A percentile compares a stretch with the other conserved stretches of the same genome.
These are phyloP conservation scores for Metaphire vulgaris DNA, from an alignment of 1,140 invertebrate species.

Conservation along the genomic window DNA sequence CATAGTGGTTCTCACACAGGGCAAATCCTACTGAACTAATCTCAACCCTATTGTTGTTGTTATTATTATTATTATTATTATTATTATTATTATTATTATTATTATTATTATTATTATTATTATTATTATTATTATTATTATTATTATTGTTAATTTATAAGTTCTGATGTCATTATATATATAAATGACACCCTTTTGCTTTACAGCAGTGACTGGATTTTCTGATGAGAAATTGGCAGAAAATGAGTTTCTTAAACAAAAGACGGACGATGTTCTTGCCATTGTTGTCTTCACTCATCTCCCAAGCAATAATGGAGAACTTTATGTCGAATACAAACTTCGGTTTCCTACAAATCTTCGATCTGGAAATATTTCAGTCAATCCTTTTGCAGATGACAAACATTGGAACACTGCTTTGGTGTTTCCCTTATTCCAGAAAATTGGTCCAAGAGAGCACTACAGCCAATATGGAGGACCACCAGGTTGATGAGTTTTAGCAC, in stretches of 20 bases:
- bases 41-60: too few species aligned
- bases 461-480: slow-evolving; percentile 25
- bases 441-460: slow-evolving; percentile 60
- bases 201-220: not conserved
- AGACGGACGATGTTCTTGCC: not conserved
- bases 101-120: too few species aligned
- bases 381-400: slow-evolving; percentile 45
- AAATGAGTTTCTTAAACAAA: not conserved
- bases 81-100: too few species aligned
- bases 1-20: too few species aligned
- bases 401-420: slow-evolving; percentile 63
- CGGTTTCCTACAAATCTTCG: not conserved
- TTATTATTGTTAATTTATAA: too few species aligned
- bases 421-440: slow-evolving; percentile 62
- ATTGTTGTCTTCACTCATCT: not conserved
- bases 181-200: too few species aligned
- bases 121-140: too few species aligned
- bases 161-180: too few species aligned
- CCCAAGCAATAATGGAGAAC: not conserved
- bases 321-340: not conserved
- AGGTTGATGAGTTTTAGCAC: not conserved
- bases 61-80: too few species aligned
- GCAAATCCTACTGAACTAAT: too few species aligned
- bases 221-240: not conserved
- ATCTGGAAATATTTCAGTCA: slow-evolving; percentile 39